phyloP scores from a whole-genome alignment of 2,113 vertebrate genomes.

The Apeltes quadracus region DNA sequence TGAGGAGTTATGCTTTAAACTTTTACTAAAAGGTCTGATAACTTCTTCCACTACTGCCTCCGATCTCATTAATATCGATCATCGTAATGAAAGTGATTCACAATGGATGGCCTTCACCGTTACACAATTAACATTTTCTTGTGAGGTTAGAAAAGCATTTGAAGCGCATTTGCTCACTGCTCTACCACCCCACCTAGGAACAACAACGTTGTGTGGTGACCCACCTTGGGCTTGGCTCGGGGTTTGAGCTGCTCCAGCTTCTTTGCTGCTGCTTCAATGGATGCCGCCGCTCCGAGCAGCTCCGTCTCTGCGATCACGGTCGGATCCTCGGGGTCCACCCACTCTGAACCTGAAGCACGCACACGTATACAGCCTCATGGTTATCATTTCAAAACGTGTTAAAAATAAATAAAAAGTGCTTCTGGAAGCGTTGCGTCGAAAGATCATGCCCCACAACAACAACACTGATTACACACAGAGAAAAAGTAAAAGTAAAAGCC shows the following conservation, averaged over 20 bases:
- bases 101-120: not conserved
- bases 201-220: slow-evolving; percentile 15
- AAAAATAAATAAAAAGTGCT: not conserved
- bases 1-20: not conserved
- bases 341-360: slow-evolving; percentile 87
- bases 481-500: not conserved
- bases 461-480: slow-evolving; percentile 46
- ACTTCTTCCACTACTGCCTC: not conserved
- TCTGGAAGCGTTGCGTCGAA: slow-evolving; percentile 10
- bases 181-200: not conserved
- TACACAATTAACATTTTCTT: not conserved
- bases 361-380: not conserved
- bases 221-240: slow-evolving; percentile 95
- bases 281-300: slow-evolving; percentile 94
- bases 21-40: not conserved
- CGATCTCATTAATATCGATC: not conserved
- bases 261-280: slow-evolving; percentile 98
- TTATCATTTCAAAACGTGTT: not conserved
- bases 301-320: slow-evolving; percentile 97
- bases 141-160: not conserved
- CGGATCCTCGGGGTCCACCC: slow-evolving; percentile 98
- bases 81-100: not conserved
- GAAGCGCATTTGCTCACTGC: too few species aligned
- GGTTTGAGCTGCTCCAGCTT: slow-evolving; percentile 98
- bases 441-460: slow-evolving; percentile 63